Percentiles rank a stretch among this genome's conserved stretches.
These are phyloP conservation scores for Ictidomys tridecemlineatus DNA, from an alignment of 2,113 vertebrate genomes.

Conservation along the genomic window DNA sequence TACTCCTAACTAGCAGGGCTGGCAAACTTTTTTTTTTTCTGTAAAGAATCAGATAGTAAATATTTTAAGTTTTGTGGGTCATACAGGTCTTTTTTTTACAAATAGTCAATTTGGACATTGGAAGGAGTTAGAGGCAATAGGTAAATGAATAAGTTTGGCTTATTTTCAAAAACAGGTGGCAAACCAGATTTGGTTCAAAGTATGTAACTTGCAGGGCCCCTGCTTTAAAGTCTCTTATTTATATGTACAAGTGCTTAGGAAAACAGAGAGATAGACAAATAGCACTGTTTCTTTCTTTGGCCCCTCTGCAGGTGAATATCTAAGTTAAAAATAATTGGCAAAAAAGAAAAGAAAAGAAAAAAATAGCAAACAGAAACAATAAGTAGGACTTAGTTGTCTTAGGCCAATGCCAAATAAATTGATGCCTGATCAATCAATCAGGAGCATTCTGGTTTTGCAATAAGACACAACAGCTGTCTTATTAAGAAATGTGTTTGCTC, in stretches of 20 bases:
- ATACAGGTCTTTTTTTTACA: neutral
- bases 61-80: neutral
- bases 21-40: neutral
- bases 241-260: neutral
- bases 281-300: neutral
- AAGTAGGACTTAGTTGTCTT: neutral
- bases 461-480: neutral
- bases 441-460: neutral
- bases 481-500: neutral
- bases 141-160: neutral
- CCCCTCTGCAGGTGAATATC: neutral
- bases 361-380: neutral
- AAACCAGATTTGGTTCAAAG: neutral
- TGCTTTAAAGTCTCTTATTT: neutral
- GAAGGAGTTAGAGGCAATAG: neutral
- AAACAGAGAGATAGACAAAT: neutral
- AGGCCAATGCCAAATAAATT: neutral
- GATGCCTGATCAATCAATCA: neutral
- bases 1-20: conserved; percentile 6
- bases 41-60: neutral
- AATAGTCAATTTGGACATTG: neutral
- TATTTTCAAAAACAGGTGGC: conserved; percentile 37
- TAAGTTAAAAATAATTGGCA: conserved; percentile 2
- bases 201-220: neutral
- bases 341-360: neutral